phyloP scores from a whole-genome alignment of 1,140 invertebrate species.

The Scaptomyza pallida region DNA sequence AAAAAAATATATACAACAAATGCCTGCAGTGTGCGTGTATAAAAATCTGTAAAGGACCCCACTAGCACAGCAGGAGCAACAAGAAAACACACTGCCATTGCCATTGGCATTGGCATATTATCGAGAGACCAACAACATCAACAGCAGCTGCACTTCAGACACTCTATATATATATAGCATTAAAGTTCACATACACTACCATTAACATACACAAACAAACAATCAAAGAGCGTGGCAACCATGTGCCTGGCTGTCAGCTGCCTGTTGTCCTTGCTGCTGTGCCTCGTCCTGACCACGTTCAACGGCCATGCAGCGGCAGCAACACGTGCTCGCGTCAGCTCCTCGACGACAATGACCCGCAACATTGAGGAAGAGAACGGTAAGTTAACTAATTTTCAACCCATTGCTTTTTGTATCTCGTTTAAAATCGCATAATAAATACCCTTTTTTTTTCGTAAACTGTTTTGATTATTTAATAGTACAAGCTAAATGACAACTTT shows the following conservation, averaged over 20 bases:
- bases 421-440: background rate
- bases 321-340: constrained; percentile 76
- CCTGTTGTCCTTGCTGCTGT: constrained; percentile 49
- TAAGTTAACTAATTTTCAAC: constrained; percentile 53
- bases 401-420: background rate
- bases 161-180: background rate
- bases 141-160: constrained; percentile 13
- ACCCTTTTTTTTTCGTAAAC: background rate
- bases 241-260: constrained; percentile 60
- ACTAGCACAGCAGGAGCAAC: constrained; percentile 17
- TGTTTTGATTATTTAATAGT: no score
- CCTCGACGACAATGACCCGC: constrained; percentile 77
- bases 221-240: constrained; percentile 48
- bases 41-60: constrained; percentile 30
- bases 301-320: constrained; percentile 64
- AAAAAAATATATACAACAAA: constrained; percentile 34
- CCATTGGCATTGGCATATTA: background rate
- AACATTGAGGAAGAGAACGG: constrained; percentile 83
- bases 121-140: constrained; percentile 3
- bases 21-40: constrained; percentile 38
- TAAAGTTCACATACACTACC: background rate
- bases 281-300: constrained; percentile 61
- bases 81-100: constrained; percentile 6
- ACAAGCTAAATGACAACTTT: no score
- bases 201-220: constrained; percentile 8